Evolutionary conservation across 1,140 invertebrate species (phyloP), one percentile per base, ranked within the genome.

Genomic region (Argopecten irradians): DNA sequence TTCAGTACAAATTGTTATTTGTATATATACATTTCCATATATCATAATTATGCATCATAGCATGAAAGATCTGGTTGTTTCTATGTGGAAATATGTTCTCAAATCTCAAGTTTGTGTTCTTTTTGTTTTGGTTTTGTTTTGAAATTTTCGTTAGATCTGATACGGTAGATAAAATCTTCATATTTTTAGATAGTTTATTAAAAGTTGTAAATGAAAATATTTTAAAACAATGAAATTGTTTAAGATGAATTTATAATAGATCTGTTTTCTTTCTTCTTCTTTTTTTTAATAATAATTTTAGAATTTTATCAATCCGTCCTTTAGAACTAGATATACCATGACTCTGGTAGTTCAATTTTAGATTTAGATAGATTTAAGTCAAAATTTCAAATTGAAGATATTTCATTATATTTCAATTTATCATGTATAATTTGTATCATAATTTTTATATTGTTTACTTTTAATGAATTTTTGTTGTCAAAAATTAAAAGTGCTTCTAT

Each of bases 111-210:
- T 28, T 28, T 28, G 55, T 71, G 55, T 71, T 71, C 55, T 28
- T 71, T n/a, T 71, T 71, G 22, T 71, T n/a, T 71, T 71, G 55
- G 55, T 28, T 71, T 71, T 71, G 22, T 71, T 71, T 71, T 71
- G 55, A 71, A 71, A 71, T 28, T 28, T n/a, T 16, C 8, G 55
- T 71, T 71, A 71, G 8, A 3, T 71, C n/a, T n/a, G n/a, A n/a
- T n/a, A n/a, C n/a, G n/a, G n/a, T n/a, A n/a, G 22, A 5, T 46
- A 28, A 28, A n/a, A 28, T 71, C 55, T 71, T n/a, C 1, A 28
- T 7, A 5, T 71, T 5, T n/a, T 71, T n/a, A 28, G 19, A 46
- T 19, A 3, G 16, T 16, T 71, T 3, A 28, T 71, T 5, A 2
- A 71, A 28, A 71, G 55, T 71, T 71, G 16, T 71, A n/a, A 71